Evolutionary conservation across 2,113 vertebrate genomes (phyloP), one percentile per base, ranked within the genome.

Genomic region (Odontesthes bonariensis): DNA sequence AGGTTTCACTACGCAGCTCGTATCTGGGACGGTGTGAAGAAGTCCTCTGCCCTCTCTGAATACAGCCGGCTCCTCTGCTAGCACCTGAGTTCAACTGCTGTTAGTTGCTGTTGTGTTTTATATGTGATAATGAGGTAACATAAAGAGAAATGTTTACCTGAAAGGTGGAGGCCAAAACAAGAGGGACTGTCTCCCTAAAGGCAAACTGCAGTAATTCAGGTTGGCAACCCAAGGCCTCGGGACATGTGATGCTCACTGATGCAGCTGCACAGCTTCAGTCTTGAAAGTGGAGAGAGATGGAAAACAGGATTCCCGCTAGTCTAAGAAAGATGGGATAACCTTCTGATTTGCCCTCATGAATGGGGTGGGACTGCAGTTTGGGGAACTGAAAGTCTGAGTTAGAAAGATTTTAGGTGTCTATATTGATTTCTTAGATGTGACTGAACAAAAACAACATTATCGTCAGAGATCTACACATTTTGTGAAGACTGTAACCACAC

Each of bases 1-100:
- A 98, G 96, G 97, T 97, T 98, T 86, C 97, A 98, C 85, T 98
- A 97, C 0, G 95, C 96, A 0, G 95, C 96, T 61, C 94, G 96
- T 31, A 98, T 98, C 91, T 98, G 96, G 97, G 96, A 98, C 0
- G 95, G 96, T 1, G 96, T 97, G 70, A 96, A 96, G 56, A 98
- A 98, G 78, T 97, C 96, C 2, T 96, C 96, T 0, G 96, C 96
- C 0, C 92, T 98, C 17, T 95, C 96, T 0, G 96, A 98, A 77
- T 98, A 98, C 89, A 96, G 96, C 87, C 95, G 96, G 14, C 90
- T 97, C 76, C 66, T 77, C 59, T 64, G 67, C 33, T 70, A 67
- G 66, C 56, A 16, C 2, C 10, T 23, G 1, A 16, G 14, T 47
- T 14, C 0, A 51, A 51, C 19, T 12, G 22, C 20, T 63, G 0